Base-by-base conservation (phyloP, 2,888 invertebrate species). In the Megaustenia siamemsis region DNA sequence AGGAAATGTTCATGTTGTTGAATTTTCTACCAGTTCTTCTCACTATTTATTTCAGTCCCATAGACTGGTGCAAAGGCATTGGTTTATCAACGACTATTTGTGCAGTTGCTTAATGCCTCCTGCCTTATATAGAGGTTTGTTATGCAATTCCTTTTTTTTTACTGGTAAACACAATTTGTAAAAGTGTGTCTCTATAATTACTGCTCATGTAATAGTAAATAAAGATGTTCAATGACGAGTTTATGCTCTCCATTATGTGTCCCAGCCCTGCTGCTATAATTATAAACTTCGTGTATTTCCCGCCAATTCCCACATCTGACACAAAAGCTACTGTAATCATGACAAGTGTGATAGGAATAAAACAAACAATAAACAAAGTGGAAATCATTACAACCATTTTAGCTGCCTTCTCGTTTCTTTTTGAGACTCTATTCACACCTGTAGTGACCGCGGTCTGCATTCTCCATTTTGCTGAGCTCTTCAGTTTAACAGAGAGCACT, bases 301-400 rank as follows among this genome's bases (percentile, higher is more conserved):
- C n/a, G n/a, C n/a, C n/a, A n/a, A 75, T 53, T n/a, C 53, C 49
- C 18, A 75, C 28, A 8, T 53, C 6, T 2, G 75, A 53, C 53
- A 21, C 49, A 18, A 53, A 10, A 4, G 53, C 5, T 35, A 75
- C 53, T 18, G 75, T 53, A 32, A 75, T 18, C 10, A 75, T 32
- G 15, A 75, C 32, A 18, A 53, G 1, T 32, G 53, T 53, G 8
- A 75, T 21, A 18, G 75, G 75, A 28, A 75, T 18, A 35, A 75
- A 75, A 32, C 75, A 75, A 32, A n/a, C 75, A 28, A 75, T 75
- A 35, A 75, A 75, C 12, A 75, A 35, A 35, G 35, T 35, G 21
- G 75, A 75, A 21, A 75, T 53, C 75, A 75, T 75, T 0, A 32
- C 38, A 8, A 75, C 75, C 75, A 49, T 75, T 75, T 75, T 49